These are phyloP conservation scores for Vulpes lagopus DNA, from an alignment of 2,113 vertebrate species.

Conservation along the genomic window DNA sequence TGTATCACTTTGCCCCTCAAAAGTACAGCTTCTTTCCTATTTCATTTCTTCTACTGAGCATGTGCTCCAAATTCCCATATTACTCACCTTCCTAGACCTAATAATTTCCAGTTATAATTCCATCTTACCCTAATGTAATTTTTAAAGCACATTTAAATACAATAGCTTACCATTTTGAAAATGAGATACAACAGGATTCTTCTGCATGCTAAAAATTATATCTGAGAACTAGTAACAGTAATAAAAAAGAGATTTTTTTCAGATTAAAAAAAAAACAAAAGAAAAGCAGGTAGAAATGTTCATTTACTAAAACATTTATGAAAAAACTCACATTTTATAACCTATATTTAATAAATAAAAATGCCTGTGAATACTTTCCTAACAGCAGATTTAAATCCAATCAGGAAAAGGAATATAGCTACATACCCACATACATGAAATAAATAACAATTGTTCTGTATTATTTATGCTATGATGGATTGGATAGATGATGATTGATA, in stretches of 20 bases:
- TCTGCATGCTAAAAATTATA: not conserved
- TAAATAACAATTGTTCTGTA: not conserved
- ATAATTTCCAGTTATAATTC: not conserved
- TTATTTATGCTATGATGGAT: not conserved
- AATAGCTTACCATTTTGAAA: not conserved
- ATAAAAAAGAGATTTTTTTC: not conserved
- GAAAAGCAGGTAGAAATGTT: not conserved
- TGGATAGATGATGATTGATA: not conserved
- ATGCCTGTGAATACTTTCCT: conserved; percentile 16
- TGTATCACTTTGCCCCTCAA: not conserved
- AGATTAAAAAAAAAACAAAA: not conserved
- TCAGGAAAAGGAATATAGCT: not conserved
- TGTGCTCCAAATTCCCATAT: not conserved
- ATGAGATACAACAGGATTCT: not conserved
- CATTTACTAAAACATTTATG: not conserved
- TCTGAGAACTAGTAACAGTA: not conserved
- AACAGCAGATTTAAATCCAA: not conserved
- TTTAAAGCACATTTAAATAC: conserved; percentile 39
- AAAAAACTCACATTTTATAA: not conserved
- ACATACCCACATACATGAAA: not conserved
- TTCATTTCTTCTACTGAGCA: not conserved
- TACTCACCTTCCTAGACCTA: not conserved
- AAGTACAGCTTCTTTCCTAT: conserved; percentile 11
- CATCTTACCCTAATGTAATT: not conserved
- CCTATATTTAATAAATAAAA: conserved; percentile 36